Evolutionary conservation across 2,113 vertebrate genomes (phyloP).

Genomic region (Oryctolagus cuniculus): DNA sequence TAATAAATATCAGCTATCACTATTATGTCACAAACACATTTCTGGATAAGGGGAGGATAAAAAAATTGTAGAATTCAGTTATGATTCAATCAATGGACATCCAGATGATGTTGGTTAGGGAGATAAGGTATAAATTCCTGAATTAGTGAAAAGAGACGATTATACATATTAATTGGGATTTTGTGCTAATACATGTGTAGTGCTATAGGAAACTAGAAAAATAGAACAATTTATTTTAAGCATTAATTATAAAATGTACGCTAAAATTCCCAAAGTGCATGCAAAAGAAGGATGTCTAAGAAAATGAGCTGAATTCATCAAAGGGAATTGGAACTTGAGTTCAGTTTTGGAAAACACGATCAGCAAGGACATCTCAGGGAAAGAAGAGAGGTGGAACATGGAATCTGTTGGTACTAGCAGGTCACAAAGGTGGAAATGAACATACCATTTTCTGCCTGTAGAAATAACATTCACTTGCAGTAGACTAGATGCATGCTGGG

Average conservation of each 20-base stretch:
- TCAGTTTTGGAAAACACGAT: slow-evolving; percentile 41
- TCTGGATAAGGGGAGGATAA: neutral
- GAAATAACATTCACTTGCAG: neutral
- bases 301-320: slow-evolving; percentile 50
- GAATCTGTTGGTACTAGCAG: neutral
- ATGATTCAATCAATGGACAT: neutral
- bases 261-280: neutral
- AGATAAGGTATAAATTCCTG: neutral
- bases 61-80: neutral
- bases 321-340: slow-evolving; percentile 18
- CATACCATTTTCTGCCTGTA: neutral
- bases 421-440: neutral
- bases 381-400: neutral
- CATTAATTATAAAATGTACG: neutral
- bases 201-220: neutral
- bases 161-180: neutral
- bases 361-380: neutral
- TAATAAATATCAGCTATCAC: neutral
- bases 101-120: neutral
- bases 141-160: slow-evolving; percentile 32
- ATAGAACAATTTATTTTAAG: neutral
- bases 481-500: neutral
- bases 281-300: neutral
- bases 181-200: neutral
- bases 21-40: neutral